Conservation (phyloP, 2,797 vertebrate genomes). For the Geotrypetes seraphini region DNA sequence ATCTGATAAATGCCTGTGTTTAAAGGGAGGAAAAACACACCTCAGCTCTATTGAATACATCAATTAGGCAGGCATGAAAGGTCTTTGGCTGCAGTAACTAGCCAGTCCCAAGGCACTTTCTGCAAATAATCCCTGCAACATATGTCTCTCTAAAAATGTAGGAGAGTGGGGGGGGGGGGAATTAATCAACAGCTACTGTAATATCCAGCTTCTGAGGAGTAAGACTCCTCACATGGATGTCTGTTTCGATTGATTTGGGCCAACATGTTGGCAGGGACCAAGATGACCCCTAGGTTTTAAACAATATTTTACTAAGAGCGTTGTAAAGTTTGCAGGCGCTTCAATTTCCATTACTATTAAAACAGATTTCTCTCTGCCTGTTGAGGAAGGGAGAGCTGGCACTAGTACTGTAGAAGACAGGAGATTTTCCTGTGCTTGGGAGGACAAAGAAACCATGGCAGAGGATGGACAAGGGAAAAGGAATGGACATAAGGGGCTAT, state of each 20-base stretch:
- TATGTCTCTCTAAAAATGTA: background rate
- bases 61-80: background rate
- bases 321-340: no score
- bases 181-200: conserved; percentile 5
- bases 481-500: no score
- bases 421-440: no score
- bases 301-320: no score
- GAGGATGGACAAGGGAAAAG: no score
- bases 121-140: conserved; percentile 1
- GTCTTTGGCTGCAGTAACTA: conserved; percentile 6
- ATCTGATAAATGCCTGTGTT: background rate
- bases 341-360: no score
- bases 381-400: no score
- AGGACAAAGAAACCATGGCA: no score
- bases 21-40: background rate
- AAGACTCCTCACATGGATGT: conserved; percentile 1
- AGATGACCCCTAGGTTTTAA: no score
- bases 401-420: no score
- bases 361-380: no score
- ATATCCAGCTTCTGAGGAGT: background rate
- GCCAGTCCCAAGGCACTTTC: background rate
- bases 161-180: background rate
- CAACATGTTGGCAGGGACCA: background rate
- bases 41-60: background rate
- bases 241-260: background rate